Evolutionary conservation across 2,888 invertebrate species (phyloP), one percentile per base, ranked within the genome.

Genomic region (Machimus atricapillus): DNA sequence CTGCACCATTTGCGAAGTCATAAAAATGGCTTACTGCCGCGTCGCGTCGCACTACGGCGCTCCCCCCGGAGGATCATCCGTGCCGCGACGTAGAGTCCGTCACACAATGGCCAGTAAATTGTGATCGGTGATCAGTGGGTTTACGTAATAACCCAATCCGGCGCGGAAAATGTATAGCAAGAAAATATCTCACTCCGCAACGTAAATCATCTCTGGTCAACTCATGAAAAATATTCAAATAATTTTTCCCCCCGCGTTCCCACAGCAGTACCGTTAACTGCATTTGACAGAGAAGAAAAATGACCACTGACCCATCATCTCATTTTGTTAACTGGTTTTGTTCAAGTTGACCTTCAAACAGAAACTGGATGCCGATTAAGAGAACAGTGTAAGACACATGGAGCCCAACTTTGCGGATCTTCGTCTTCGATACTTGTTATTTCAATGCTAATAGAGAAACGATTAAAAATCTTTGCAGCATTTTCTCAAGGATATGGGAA

Each of bases 201-300:
- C 58, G 34, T 82, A 81, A 52, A 81, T 58, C 58, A 34, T 82
- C 58, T 37, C 66, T 66, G 34, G 16, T 58, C 27, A 34, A 19
- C 82, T 82, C 58, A 27, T 82, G 82, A 86, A 86, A 77, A 77
- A 77, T 77, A 86, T 86, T 76, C 56, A 86, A 86, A 86, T 85
- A 76, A 23, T 77, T 77, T 85, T 76, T 74, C 19, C 6, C 40
- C n/a, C 16, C 14, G 43, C 56, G 12, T 23, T 86, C 77, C 46
- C 74, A 73, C 34, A 31, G 46, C 34, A 73, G 43, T 85, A 85
- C 85, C 77, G 85, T 86, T 86, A 86, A 77, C 76, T 86, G 85
- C 85, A 86, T 86, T 86, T 86, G 85, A 86, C 85, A 86, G 77
- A 86, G 56, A 74, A 85, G 85, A 86, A 77, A 86, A 86, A 77